A percentile compares a stretch with the other conserved stretches of the same genome.
Evolutionary conservation across 2,888 invertebrate genomes (phyloP).

Genomic region (Cataglyphis livida): DNA sequence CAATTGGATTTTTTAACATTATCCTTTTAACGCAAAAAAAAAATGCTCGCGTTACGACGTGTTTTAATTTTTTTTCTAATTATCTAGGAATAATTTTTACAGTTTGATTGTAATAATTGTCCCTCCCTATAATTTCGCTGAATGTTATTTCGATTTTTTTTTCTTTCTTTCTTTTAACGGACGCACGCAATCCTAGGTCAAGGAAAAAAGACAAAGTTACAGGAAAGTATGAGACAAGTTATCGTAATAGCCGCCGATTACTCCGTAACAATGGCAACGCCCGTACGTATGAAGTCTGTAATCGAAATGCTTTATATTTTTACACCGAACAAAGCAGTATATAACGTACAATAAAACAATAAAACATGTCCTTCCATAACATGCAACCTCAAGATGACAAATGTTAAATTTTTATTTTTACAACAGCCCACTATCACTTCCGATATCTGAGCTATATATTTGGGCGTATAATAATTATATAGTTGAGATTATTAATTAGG

Average conservation of each 20-base stretch:
- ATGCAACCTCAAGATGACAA: slow-evolving; percentile 84
- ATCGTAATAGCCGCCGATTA: slow-evolving; percentile 72
- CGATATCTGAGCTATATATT: slow-evolving; percentile 78
- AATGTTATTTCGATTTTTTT: neutral
- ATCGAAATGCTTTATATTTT: slow-evolving; percentile 85
- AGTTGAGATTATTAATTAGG: slow-evolving; percentile 75
- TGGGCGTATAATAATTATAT: slow-evolving; percentile 72
- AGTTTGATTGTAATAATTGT: neutral
- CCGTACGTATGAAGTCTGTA: slow-evolving; percentile 80
- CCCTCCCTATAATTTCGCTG: neutral
- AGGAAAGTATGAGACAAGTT: slow-evolving; percentile 60
- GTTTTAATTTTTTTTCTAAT: neutral
- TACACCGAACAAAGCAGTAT: slow-evolving; percentile 82
- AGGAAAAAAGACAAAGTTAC: slow-evolving; percentile 59
- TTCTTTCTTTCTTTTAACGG: neutral
- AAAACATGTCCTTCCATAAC: slow-evolving; percentile 84
- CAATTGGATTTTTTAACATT: neutral
- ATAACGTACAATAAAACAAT: slow-evolving; percentile 82
- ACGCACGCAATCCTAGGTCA: slow-evolving; percentile 65
- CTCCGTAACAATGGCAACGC: slow-evolving; percentile 76
- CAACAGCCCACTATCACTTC: slow-evolving; percentile 81
- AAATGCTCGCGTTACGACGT: neutral
- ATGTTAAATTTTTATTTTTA: slow-evolving; percentile 85
- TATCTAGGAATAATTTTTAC: slow-evolving; percentile 7
- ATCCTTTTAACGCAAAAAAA: neutral